Percentiles rank a stretch among this genome's conserved stretches.
These are phyloP conservation scores for Pardosa pseudoannulata DNA, from an alignment of 2,888 invertebrate genomes.

Conservation along the genomic window DNA sequence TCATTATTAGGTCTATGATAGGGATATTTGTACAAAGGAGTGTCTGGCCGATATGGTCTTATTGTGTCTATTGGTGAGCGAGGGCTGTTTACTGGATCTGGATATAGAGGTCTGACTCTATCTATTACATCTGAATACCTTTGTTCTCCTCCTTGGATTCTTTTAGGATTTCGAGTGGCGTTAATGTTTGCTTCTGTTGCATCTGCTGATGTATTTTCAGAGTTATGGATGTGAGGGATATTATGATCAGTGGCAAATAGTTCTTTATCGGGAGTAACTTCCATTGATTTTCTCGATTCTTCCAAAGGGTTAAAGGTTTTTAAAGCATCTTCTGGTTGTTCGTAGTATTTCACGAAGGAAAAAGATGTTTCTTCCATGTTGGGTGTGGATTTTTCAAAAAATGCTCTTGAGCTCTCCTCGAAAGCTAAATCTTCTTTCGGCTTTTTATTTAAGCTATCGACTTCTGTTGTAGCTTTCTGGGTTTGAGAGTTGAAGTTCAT, in stretches of 20 bases:
- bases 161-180: constrained; percentile 41
- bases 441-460: no score
- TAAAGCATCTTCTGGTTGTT: no score
- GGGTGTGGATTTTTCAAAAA: no score
- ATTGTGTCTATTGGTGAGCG: constrained; percentile 15
- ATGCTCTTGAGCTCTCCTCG: no score
- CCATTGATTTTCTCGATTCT: not conserved
- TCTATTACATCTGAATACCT: constrained; percentile 36
- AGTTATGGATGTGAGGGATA: not conserved
- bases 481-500: no score
- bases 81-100: constrained; percentile 49
- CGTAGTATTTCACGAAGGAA: no score
- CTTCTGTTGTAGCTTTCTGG: no score
- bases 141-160: constrained; percentile 8
- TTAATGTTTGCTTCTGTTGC: not conserved
- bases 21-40: constrained; percentile 41
- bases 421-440: no score
- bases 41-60: constrained; percentile 57
- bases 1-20: constrained; percentile 58
- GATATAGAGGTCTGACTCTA: constrained; percentile 45
- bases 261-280: not conserved
- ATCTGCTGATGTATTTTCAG: not conserved
- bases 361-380: no score
- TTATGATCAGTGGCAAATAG: not conserved
- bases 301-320: no score